Evolutionary conservation across 1,140 invertebrate species (phyloP).

Genomic region (Acromyrmex echinatior): DNA sequence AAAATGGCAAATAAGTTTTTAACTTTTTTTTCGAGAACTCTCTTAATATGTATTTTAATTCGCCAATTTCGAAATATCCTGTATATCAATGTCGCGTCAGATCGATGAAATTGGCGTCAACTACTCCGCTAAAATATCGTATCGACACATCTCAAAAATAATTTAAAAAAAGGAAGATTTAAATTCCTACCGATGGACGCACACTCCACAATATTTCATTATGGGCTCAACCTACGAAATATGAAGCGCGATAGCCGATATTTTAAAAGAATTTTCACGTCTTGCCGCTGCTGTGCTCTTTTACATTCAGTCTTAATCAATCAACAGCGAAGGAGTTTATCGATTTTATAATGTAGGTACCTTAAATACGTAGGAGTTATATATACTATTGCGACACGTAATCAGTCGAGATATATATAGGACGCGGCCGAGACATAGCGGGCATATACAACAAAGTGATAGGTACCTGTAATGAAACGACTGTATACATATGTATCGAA

Average conservation of each 20-base stretch:
- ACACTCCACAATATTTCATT: slow-evolving; percentile 28
- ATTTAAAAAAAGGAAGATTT: not conserved
- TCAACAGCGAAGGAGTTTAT: slow-evolving; percentile 43
- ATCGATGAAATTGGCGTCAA: slow-evolving; percentile 12
- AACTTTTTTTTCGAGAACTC: too few relatives aligned
- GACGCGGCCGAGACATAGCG: not conserved
- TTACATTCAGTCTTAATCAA: slow-evolving; percentile 39
- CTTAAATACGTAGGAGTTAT: slow-evolving; percentile 36
- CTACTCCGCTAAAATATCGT: slow-evolving; percentile 29
- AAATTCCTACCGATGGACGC: not conserved
- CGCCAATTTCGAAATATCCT: too few relatives aligned
- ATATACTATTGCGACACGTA: slow-evolving; percentile 43
- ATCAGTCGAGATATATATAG: slow-evolving; percentile 25
- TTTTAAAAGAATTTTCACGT: slow-evolving; percentile 27
- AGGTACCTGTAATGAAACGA: slow-evolving; percentile 38
- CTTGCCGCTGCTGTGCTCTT: slow-evolving; percentile 12
- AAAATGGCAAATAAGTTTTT: too few relatives aligned
- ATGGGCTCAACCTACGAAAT: slow-evolving; percentile 6
- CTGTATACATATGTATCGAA: slow-evolving; percentile 55
- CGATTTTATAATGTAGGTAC: slow-evolving; percentile 42
- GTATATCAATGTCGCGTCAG: not conserved
- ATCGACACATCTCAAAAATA: not conserved
- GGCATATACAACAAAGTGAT: slow-evolving; percentile 31
- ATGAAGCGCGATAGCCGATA: not conserved
- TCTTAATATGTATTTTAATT: too few relatives aligned